A percentile compares a stretch with the other conserved stretches of the same genome.
Evolutionary conservation across 2,797 vertebrate species (phyloP).

Genomic region (Champsocephalus gunnari): DNA sequence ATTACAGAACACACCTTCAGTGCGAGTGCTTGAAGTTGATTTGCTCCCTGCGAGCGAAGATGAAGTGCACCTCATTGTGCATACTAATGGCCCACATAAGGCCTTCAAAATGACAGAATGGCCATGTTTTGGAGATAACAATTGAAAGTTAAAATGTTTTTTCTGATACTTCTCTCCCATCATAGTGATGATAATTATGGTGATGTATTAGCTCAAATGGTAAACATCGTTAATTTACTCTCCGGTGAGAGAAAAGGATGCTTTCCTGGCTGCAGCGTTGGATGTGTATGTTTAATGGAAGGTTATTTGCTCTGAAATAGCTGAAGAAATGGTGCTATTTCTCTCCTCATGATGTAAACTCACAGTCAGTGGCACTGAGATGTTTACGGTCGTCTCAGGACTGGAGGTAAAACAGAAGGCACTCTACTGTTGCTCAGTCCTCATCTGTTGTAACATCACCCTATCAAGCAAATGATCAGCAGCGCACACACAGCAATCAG

Average conservation of each 20-base stretch:
- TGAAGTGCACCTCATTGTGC: constrained; percentile 73
- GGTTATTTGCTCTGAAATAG: constrained; percentile 23
- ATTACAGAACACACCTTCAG: constrained; percentile 55
- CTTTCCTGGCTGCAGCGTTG: constrained; percentile 9
- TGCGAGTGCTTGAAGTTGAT: constrained; percentile 70
- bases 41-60: constrained; percentile 67
- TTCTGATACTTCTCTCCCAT: constrained; percentile 49
- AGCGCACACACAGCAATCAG: constrained; percentile 46
- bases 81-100: constrained; percentile 70
- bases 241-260: background rate
- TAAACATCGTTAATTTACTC: constrained; percentile 66
- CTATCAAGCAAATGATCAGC: constrained; percentile 56
- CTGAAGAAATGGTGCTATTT: constrained; percentile 5
- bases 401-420: constrained; percentile 56
- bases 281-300: constrained; percentile 28
- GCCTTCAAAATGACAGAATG: constrained; percentile 64
- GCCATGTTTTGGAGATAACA: constrained; percentile 60
- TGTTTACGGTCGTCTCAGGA: constrained; percentile 42
- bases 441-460: constrained; percentile 45
- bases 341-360: constrained; percentile 21
- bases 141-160: constrained; percentile 61
- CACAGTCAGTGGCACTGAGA: constrained; percentile 13
- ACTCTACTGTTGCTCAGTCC: constrained; percentile 28
- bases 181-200: constrained; percentile 45
- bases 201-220: constrained; percentile 51